phyloP scores from a whole-genome alignment of 2,888 invertebrate genomes.

The Pachymerium ferrugineum region DNA sequence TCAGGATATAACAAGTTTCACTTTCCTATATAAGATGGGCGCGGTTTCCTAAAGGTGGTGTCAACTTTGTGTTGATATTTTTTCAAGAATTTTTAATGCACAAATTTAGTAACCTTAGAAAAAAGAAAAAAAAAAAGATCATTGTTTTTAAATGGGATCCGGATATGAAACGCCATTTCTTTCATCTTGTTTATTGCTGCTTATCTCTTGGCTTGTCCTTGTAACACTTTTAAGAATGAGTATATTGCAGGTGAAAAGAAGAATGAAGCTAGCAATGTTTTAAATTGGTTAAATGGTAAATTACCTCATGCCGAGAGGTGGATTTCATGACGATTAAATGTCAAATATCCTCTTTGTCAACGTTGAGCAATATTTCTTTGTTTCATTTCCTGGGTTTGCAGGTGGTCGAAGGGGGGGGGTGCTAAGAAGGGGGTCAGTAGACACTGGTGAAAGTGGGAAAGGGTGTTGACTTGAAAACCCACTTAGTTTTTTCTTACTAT shows the following conservation, averaged over 20 bases:
- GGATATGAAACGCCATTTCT: too few relatives aligned
- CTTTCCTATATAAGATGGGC: neutral
- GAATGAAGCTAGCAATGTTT: too few relatives aligned
- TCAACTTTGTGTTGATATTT: neutral
- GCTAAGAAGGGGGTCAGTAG: neutral
- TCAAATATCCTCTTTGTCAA: constrained; percentile 7
- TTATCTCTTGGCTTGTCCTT: too few relatives aligned
- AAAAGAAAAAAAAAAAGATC: too few relatives aligned
- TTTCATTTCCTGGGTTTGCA: constrained; percentile 24
- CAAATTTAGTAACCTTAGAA: too few relatives aligned
- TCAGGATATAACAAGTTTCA: constrained; percentile 1
- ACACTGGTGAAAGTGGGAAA: neutral
- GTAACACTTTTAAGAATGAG: too few relatives aligned
- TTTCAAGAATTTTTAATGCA: neutral
- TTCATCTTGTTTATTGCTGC: too few relatives aligned
- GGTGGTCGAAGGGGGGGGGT: neutral
- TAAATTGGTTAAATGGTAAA: too few relatives aligned
- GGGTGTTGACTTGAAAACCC: neutral
- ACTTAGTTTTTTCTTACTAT: neutral
- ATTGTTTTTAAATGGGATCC: too few relatives aligned
- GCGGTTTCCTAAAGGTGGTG: neutral
- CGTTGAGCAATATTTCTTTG: neutral
- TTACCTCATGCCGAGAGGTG: neutral
- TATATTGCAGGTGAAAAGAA: too few relatives aligned
- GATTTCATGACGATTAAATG: neutral